Conservation (phyloP, 1,140 invertebrate species). For the Hylaeus anthracinus region DNA sequence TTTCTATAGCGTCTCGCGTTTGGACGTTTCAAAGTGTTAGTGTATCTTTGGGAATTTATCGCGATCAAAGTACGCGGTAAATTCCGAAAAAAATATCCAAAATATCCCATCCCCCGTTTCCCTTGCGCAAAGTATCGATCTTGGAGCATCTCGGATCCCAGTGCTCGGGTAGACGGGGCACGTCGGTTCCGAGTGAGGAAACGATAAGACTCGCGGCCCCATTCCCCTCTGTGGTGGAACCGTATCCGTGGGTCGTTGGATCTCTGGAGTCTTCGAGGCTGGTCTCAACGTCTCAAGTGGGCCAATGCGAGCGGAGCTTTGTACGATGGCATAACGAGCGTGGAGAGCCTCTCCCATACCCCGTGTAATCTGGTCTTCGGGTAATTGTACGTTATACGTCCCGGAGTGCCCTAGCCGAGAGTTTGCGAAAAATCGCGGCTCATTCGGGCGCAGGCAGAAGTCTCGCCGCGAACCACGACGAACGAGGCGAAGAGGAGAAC, state of each 20-base stretch:
- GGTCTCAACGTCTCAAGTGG: constrained; percentile 63
- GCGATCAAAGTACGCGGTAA: too few species aligned
- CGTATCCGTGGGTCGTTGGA: constrained; percentile 12
- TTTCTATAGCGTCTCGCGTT: background rate
- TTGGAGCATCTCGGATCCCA: constrained; percentile 24
- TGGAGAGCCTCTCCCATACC: constrained; percentile 73
- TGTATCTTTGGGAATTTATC: too few species aligned
- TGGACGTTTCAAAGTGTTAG: too few species aligned
- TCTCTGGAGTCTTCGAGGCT: constrained; percentile 40
- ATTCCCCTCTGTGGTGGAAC: background rate
- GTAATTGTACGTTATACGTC: constrained; percentile 79
- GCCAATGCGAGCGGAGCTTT: constrained; percentile 66
- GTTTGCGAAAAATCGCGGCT: constrained; percentile 77
- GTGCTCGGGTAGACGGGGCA: constrained; percentile 35
- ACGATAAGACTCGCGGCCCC: constrained; percentile 48
- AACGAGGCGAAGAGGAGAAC: background rate
- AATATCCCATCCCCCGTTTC: background rate
- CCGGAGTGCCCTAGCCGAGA: constrained; percentile 58
- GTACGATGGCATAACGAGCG: constrained; percentile 64
- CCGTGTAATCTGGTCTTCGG: constrained; percentile 77
- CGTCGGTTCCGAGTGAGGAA: constrained; percentile 45
- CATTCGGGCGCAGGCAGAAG: constrained; percentile 61
- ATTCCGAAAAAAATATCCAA: too few species aligned
- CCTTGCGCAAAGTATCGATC: constrained; percentile 37
- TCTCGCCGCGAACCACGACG: constrained; percentile 5